A percentile compares a stretch with the other conserved stretches of the same genome.
These are phyloP conservation scores for Hiodon tergisus DNA, from an alignment of 2,113 vertebrate genomes.

Conservation along the genomic window DNA sequence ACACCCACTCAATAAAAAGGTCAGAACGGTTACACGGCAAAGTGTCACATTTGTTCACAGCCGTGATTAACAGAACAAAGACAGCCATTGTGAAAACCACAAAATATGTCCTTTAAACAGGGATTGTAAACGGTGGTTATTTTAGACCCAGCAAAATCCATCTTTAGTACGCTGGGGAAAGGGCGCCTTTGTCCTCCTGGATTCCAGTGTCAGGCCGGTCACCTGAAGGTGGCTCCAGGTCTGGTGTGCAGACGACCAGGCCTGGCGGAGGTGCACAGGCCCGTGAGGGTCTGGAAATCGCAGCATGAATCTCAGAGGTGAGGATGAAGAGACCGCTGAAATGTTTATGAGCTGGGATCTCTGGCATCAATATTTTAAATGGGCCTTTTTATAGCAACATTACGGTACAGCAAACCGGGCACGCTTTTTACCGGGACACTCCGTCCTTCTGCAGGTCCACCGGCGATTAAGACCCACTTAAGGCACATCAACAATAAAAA, in stretches of 20 bases:
- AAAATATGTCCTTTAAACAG: too few species aligned
- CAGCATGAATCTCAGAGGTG: background rate
- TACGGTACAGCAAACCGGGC: background rate
- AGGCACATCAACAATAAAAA: too few species aligned
- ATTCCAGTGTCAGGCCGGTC: background rate
- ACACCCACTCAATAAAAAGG: too few species aligned
- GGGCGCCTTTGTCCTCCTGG: background rate
- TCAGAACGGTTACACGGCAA: too few species aligned
- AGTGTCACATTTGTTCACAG: too few species aligned
- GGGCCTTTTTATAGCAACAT: slow-evolving; percentile 11
- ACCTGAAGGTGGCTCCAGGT: background rate
- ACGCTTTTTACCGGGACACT: background rate
- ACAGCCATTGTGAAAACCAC: too few species aligned
- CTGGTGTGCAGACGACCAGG: background rate
- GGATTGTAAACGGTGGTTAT: too few species aligned
- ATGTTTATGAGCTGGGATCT: slow-evolving; percentile 9
- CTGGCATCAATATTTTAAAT: slow-evolving; percentile 12
- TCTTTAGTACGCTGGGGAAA: too few species aligned
- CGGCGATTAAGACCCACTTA: background rate
- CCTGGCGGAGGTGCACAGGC: background rate
- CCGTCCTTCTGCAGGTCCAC: background rate
- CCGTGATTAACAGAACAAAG: too few species aligned
- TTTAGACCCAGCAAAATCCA: too few species aligned
- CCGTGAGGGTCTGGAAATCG: background rate
- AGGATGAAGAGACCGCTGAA: slow-evolving; percentile 1